Evolutionary conservation across 2,113 vertebrate genomes (phyloP).

Genomic region (Zosterops japonicus): DNA sequence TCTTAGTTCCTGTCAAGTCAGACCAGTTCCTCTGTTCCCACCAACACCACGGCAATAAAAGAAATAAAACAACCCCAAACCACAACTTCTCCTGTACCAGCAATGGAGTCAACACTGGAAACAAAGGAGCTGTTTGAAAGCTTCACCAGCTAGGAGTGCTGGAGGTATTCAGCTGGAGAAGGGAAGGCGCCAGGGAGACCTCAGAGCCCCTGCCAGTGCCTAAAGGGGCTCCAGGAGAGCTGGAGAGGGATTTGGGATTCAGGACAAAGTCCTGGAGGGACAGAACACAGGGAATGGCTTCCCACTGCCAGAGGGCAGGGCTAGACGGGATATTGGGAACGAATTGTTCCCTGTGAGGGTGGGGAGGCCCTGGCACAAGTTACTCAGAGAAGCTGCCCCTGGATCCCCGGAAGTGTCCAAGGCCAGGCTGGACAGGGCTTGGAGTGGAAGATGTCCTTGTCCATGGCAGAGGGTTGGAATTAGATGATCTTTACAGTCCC

Average conservation of each 20-base stretch:
- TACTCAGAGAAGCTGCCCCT: background rate
- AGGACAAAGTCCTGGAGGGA: background rate
- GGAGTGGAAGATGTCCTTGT: background rate
- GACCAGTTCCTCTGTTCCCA: background rate
- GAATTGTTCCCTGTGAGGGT: background rate
- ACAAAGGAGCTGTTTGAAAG: background rate
- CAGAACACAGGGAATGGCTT: background rate
- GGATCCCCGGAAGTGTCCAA: background rate
- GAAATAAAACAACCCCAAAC: background rate
- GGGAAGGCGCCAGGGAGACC: fast-evolving
- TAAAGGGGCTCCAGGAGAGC: background rate
- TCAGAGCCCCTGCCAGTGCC: fast-evolving
- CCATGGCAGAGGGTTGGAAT: background rate
- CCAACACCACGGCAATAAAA: background rate
- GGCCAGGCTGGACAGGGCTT: background rate
- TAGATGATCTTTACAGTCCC: background rate
- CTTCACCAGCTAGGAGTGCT: background rate
- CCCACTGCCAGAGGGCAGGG: background rate
- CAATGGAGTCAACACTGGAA: background rate
- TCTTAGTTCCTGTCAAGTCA: background rate
- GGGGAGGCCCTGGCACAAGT: fast-evolving
- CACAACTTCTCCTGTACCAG: background rate
- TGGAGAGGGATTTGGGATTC: background rate
- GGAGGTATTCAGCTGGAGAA: background rate
- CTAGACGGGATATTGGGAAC: fast-evolving